Percentiles rank a stretch among this genome's conserved stretches.
These are phyloP conservation scores for Phorcus lineatus DNA, from an alignment of 2,888 invertebrate genomes.

Conservation along the genomic window DNA sequence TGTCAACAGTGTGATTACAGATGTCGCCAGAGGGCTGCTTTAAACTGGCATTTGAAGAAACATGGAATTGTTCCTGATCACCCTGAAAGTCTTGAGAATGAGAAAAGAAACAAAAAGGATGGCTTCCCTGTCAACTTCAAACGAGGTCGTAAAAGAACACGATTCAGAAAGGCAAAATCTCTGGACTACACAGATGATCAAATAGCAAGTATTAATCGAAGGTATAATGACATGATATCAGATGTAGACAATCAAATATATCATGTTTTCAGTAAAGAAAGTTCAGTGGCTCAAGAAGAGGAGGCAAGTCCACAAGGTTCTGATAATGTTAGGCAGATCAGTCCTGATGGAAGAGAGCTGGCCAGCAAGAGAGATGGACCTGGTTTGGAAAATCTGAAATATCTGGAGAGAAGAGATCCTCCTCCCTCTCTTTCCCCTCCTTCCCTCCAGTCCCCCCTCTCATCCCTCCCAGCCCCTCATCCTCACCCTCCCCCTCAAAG, in stretches of 20 bases:
- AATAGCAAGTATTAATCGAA: slow-evolving; percentile 9
- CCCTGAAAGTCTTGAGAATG: slow-evolving; percentile 21
- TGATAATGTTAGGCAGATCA: too few species aligned
- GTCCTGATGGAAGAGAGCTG: too few species aligned
- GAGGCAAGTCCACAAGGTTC: too few species aligned
- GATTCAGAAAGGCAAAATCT: slow-evolving; percentile 4
- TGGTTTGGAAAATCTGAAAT: too few species aligned
- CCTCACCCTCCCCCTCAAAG: too few species aligned
- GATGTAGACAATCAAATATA: neutral
- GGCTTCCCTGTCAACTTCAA: slow-evolving; percentile 20
- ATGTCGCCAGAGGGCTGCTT: slow-evolving; percentile 29
- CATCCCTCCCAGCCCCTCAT: too few species aligned
- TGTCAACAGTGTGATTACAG: slow-evolving; percentile 23
- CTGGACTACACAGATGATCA: slow-evolving; percentile 14
- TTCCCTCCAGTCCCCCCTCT: too few species aligned
- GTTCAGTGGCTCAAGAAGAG: too few species aligned
- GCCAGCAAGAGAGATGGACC: too few species aligned
- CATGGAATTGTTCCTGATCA: slow-evolving; percentile 25
- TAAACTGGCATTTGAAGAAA: slow-evolving; percentile 30
- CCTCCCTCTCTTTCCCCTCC: too few species aligned
- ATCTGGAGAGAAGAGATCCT: too few species aligned
- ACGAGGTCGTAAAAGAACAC: slow-evolving; percentile 12
- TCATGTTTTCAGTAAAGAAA: neutral
- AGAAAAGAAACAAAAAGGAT: neutral
- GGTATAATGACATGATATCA: neutral